A percentile compares a stretch with the other conserved stretches of the same genome.
phyloP scores from a whole-genome alignment of 2,888 invertebrate genomes.

The Pinctada fucata region DNA sequence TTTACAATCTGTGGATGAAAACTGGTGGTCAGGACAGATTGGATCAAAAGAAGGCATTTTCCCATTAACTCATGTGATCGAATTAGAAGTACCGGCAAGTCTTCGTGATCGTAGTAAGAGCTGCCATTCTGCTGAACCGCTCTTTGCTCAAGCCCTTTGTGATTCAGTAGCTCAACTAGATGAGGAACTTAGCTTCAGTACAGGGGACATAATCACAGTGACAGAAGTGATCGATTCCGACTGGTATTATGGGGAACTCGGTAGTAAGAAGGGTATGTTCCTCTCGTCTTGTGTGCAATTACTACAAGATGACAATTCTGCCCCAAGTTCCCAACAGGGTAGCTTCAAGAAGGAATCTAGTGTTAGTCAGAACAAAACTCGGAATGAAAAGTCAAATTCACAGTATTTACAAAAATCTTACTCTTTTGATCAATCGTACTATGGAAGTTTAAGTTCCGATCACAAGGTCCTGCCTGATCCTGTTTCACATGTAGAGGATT shows the following conservation, averaged over 20 bases:
- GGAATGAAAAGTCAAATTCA: background rate
- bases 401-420: conserved; percentile 15
- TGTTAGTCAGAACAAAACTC: background rate
- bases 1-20: conserved; percentile 77
- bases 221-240: conserved; percentile 79
- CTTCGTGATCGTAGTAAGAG: conserved; percentile 48
- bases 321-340: background rate
- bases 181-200: conserved; percentile 80
- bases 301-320: conserved; percentile 64
- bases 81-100: conserved; percentile 66
- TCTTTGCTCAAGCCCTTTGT: conserved; percentile 78
- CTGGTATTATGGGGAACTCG: conserved; percentile 76
- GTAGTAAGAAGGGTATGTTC: conserved; percentile 79
- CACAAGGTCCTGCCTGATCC: background rate
- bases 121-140: conserved; percentile 51
- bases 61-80: conserved; percentile 79
- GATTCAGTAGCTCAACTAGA: conserved; percentile 80
- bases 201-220: conserved; percentile 80
- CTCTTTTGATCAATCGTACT: conserved; percentile 25
- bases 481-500: background rate
- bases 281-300: conserved; percentile 80
- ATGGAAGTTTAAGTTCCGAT: conserved; percentile 5
- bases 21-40: conserved; percentile 79
- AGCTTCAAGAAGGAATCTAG: background rate
- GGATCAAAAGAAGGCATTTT: conserved; percentile 78